Base-by-base conservation (phyloP, 35 echinoderm and acorn worm species). In the Patiria miniata region DNA sequence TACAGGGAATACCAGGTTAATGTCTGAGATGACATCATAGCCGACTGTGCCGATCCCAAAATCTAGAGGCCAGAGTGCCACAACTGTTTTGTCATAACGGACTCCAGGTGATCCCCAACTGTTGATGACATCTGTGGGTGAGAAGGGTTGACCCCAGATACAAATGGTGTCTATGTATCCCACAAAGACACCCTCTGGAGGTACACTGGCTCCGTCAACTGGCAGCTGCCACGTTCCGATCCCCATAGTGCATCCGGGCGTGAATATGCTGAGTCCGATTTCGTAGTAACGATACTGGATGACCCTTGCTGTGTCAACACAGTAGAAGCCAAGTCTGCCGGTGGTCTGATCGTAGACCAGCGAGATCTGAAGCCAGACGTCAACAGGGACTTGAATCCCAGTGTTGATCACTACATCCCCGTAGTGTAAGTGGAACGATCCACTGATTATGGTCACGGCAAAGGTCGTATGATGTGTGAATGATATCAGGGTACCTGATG, bases 151-250 rank as follows among this genome's bases (percentile, higher is more conserved):
- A 21, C 81, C 77, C 90, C 90, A 93, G 33, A 92, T 38, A 8
- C 85, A 39, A 26, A 97, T 53, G 8, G 77, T 82, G 82, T 92
- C 90, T 12, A 93, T 79, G 14, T 86, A 42, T n/a, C 94, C 94
- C 79, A 81, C 37, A 76, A 97, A 97, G 21, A 26, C 34, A 39
- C 61, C 80, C 52, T 19, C 28, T 38, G 90, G 94, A 39, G 73
- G 29, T 8, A 85, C 9, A n/a, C 57, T 78, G 32, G 83, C 59
- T 15, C 82, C 90, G 90, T 82, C 68, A 4, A 40, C 39, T 39
- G 94, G 94, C 8, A 89, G 52, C 65, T 87, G 82, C 94, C 94
- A 97, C n/a, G 87, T 93, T 78, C 94, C 94, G 42, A 97, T 61
- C 33, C 94, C 84, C 22, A 97, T 44, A 8, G 59, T 77, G 54